phyloP scores from a whole-genome alignment of 2,888 invertebrate genomes.

The Platycheirus rosarum region DNA sequence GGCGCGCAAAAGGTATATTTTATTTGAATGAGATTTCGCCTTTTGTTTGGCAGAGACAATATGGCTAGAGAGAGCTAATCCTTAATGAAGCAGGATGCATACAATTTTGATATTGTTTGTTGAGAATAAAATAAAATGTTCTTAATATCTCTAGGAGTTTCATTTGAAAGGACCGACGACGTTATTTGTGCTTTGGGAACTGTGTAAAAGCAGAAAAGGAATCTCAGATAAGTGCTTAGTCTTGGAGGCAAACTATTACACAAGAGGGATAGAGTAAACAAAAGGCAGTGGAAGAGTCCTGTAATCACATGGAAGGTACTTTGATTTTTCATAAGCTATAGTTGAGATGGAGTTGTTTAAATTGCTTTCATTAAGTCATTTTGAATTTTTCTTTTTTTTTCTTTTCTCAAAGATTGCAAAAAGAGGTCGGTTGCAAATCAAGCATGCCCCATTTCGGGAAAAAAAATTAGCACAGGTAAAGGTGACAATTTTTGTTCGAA shows the following conservation, averaged over 20 bases:
- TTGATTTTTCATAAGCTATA: no score
- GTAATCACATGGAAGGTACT: not conserved
- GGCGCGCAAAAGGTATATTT: constrained; percentile 26
- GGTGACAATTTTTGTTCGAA: no score
- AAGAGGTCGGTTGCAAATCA: no score
- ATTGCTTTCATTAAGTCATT: not conserved
- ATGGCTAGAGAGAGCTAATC: constrained; percentile 43
- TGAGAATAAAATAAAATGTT: constrained; percentile 45
- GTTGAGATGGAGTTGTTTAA: not conserved
- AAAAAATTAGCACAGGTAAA: no score
- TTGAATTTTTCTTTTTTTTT: no score
- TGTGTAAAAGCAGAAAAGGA: constrained; percentile 8
- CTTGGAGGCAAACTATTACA: constrained; percentile 18
- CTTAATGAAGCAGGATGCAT: constrained; percentile 44
- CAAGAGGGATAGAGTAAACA: not conserved
- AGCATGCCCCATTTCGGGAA: no score
- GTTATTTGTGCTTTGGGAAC: constrained; percentile 23
- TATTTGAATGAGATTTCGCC: constrained; percentile 58
- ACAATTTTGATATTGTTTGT: constrained; percentile 48
- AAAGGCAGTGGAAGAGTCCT: not conserved
- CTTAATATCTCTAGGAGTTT: constrained; percentile 19
- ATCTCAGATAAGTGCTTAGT: constrained; percentile 20
- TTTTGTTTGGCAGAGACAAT: constrained; percentile 60
- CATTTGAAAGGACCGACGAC: constrained; percentile 8
- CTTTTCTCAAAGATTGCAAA: no score